Base-by-base conservation (phyloP, 2,113 vertebrate species). In the Oriolus oriolus region DNA sequence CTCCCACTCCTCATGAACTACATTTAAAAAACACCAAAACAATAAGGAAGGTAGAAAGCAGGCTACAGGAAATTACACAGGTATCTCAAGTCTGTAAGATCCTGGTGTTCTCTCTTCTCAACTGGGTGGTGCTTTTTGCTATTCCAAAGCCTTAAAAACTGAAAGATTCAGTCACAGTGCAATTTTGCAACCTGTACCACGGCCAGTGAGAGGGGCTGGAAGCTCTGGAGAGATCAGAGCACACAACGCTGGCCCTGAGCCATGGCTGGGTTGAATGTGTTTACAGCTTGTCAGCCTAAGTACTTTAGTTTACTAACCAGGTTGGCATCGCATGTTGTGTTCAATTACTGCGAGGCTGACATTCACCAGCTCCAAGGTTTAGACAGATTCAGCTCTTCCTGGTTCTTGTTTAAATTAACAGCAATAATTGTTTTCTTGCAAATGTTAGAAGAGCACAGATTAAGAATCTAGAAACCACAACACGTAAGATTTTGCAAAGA, bases 251-350 rank as follows among this genome's bases (percentile, higher is more conserved):
- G 94, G 91, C 95, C 74, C 27, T 0, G 0, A 70, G 95, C 93
- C 94, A 90, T 1, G 65, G 76, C 88, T 89, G 83, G 31, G 87
- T 4, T 84, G 28, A 78, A 77, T 66, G 69, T 93, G 94, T 96
- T 95, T 90, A 92, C 95, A 95, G 82, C 84, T 71, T 93, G 91
- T 86, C 95, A 95, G 82, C 74, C 63, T 7, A 64, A 84, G 88
- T 28, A n/a, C 80, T 94, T 83, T 3, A 61, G 87, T 91, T 92
- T 83, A 83, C 90, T 93, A 90, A 87, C 80, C 92, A 96, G 93
- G 86, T 30, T 95, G 93, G 92, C 94, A 93, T 22, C 16, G 19
- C 30, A 33, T n/a, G 77, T 24, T 93, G 54, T 47, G 77, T 35
- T 84, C 71, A 96, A 84, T 95, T 95, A 95, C 64, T 84, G 87